These are phyloP conservation scores for Antheraea assamensis DNA, from an alignment of 2,888 invertebrate species.

Conservation along the genomic window DNA sequence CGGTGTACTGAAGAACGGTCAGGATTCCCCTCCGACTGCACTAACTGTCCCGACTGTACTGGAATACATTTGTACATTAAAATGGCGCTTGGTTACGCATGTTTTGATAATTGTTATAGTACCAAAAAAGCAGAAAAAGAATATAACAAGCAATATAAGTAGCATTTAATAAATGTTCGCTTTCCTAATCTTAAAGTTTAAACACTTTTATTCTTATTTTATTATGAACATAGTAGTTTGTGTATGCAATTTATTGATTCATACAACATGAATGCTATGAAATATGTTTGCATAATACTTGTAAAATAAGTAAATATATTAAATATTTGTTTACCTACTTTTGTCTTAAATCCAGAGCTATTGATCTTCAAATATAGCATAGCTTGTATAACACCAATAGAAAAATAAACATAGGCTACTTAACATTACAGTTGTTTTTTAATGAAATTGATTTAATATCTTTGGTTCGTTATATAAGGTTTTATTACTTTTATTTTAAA, in stretches of 20 bases:
- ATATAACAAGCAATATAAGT: neutral
- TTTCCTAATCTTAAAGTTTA: neutral
- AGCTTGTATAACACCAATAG: too few relatives aligned
- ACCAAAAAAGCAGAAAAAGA: slow-evolving; percentile 5
- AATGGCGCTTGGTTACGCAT: slow-evolving; percentile 43
- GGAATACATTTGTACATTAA: slow-evolving; percentile 37
- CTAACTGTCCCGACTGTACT: slow-evolving; percentile 22
- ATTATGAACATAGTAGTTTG: too few relatives aligned
- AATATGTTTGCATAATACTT: too few relatives aligned
- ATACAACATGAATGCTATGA: too few relatives aligned
- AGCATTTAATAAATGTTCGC: neutral
- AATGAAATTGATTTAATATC: neutral
- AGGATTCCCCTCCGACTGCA: slow-evolving; percentile 25
- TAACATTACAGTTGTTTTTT: neutral
- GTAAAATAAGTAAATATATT: too few relatives aligned
- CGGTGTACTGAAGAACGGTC: slow-evolving; percentile 32
- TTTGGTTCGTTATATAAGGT: neutral
- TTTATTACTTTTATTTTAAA: too few relatives aligned
- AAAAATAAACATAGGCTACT: neutral
- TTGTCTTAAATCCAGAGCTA: too few relatives aligned
- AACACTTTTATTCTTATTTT: neutral
- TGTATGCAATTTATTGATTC: too few relatives aligned
- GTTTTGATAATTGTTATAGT: slow-evolving; percentile 25
- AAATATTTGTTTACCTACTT: too few relatives aligned
- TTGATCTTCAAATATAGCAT: too few relatives aligned